These are phyloP conservation scores for Epirrhoe tristata DNA, from an alignment of 2,888 invertebrate genomes.

Conservation along the genomic window DNA sequence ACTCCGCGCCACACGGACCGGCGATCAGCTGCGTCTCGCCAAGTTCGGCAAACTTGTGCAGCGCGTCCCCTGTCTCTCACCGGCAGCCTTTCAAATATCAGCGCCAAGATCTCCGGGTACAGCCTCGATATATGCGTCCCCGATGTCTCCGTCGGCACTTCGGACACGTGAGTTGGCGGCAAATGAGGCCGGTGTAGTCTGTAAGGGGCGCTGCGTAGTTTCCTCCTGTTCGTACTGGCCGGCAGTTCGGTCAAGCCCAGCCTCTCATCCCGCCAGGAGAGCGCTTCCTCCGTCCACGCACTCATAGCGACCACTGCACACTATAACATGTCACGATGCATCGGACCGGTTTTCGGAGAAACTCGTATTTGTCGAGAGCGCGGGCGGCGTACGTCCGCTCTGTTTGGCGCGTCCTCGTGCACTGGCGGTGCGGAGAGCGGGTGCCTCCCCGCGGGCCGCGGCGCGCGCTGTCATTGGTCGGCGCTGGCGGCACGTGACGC, in stretches of 20 bases:
- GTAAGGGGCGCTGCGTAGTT: constrained; percentile 87
- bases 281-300: constrained; percentile 82
- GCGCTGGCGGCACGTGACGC: constrained; percentile 87
- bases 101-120: constrained; percentile 96
- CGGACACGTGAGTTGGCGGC: constrained; percentile 76
- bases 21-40: constrained; percentile 97
- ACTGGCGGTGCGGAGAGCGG: constrained; percentile 70
- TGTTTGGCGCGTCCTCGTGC: constrained; percentile 63
- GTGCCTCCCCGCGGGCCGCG: constrained; percentile 57
- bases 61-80: constrained; percentile 95
- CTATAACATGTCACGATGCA: constrained; percentile 76
- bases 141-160: constrained; percentile 79
- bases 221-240: constrained; percentile 68
- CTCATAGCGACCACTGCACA: constrained; percentile 77
- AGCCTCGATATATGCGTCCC: constrained; percentile 93
- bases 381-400: constrained; percentile 60
- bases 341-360: constrained; percentile 78
- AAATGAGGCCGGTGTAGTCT: constrained; percentile 88
- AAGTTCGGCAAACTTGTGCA: constrained; percentile 94
- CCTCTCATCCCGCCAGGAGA: constrained; percentile 79
- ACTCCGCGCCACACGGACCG: constrained; percentile 97
- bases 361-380: constrained; percentile 56
- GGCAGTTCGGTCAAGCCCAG: constrained; percentile 76
- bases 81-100: constrained; percentile 95
- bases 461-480: constrained; percentile 77